Base-by-base conservation (phyloP, 1,140 invertebrate species). In the Lycorma delicatula region DNA sequence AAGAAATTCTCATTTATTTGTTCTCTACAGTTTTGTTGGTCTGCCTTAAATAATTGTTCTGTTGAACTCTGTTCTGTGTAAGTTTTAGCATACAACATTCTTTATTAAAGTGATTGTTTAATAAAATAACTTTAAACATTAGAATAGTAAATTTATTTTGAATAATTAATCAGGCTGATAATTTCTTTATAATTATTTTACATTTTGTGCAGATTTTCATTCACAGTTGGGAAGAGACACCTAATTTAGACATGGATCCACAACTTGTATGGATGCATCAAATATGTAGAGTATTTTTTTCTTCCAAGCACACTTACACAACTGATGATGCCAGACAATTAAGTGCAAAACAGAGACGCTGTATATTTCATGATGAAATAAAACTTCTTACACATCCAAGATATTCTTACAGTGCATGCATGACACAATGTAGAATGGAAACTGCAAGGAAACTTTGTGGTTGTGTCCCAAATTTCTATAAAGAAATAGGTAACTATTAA, bases 231-330 rank as follows among this genome's bases (percentile, higher is more conserved):
- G 80, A 84, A 64, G 83, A 86, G 66, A 77, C 81, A 68, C 80
- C 83, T 2, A 79, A 79, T 0, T 65, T 81, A 1, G 82, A 85
- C 55, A 77, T 81, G 59, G 77, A 76, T 62, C 77, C 82, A 0
- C 83, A 85, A 60, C 80, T 82, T 58, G 72, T 80, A n/a, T 86
- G 83, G 83, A 77, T 80, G 16, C 72, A 70, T 13, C 74, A 76
- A 49, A 75, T 82, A n/a, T 75, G 79, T 26, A 79, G 77, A 61
- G 77, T 85, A 6, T 75, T 77, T 0, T 85, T 86, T 62, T 80
- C 80, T 0, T 78, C 83, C 23, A 85, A 83, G 69, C 79, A 84
- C 63, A 86, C 84, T 1, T 85, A 86, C 63, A 86, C 83, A 0
- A 85, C 83, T 1, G 77, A 79, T 36, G 81, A 85, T 64, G 80